Percentiles rank a stretch among this genome's conserved stretches.
Evolutionary conservation across 2,113 vertebrate species (phyloP).

Genomic region (Oncorhynchus mykiss): DNA sequence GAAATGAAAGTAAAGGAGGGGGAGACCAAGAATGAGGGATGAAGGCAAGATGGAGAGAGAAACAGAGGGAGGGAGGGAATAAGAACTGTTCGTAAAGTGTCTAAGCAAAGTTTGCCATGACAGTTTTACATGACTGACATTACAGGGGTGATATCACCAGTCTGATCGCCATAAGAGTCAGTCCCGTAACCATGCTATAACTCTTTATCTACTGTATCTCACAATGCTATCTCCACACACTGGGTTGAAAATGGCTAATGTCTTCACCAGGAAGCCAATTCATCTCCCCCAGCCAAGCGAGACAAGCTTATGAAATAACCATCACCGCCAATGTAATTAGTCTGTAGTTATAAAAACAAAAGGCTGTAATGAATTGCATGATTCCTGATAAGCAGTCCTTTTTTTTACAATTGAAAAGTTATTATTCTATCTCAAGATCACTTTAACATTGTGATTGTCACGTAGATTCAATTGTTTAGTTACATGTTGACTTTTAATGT

Average conservation of each 20-base stretch:
- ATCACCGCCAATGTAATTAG: constrained; percentile 65
- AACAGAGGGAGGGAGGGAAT: neutral
- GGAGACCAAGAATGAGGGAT: no score
- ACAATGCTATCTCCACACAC: no score
- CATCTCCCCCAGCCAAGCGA: constrained; percentile 57
- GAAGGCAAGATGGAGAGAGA: neutral
- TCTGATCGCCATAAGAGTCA: neutral
- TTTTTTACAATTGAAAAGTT: constrained; percentile 51
- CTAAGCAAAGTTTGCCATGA: neutral
- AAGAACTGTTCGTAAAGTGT: neutral
- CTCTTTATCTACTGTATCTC: neutral
- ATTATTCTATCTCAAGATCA: neutral
- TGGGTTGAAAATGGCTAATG: constrained; percentile 17
- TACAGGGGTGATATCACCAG: neutral
- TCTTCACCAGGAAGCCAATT: constrained; percentile 45
- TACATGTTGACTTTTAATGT: no score
- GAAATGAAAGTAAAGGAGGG: no score
- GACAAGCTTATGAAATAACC: constrained; percentile 64
- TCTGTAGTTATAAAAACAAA: constrained; percentile 72
- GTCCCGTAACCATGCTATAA: neutral
- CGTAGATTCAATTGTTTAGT: no score
- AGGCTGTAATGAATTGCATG: constrained; percentile 65
- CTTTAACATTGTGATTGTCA: neutral
- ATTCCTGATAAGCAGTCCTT: constrained; percentile 62
- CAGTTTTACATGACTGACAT: neutral